Percentiles rank a stretch among this genome's conserved stretches.
phyloP scores from a whole-genome alignment of 2,797 vertebrate species.

The Petrocephalus sullivani region DNA sequence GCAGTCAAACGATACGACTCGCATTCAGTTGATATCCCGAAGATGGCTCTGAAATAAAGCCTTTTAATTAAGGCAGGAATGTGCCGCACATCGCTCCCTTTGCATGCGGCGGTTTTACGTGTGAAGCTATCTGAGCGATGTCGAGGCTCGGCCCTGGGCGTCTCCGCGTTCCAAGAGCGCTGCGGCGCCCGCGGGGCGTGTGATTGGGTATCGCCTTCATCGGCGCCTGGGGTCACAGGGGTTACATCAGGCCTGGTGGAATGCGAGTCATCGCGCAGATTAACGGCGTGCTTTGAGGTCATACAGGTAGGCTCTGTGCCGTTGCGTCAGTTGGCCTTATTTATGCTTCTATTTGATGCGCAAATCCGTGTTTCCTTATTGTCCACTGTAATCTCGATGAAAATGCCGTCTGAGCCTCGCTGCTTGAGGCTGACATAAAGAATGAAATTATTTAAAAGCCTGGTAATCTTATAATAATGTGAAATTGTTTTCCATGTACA shows the following conservation, averaged over 20 bases:
- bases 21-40: neutral
- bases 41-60: neutral
- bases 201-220: neutral
- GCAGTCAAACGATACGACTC: neutral
- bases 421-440: neutral
- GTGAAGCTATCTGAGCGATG: neutral
- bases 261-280: neutral
- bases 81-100: neutral
- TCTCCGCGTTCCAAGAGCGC: neutral
- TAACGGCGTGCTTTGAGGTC: neutral
- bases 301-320: neutral
- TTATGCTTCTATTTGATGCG: neutral
- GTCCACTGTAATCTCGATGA: neutral
- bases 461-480: neutral
- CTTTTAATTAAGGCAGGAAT: conserved; percentile 5
- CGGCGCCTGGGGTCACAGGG: neutral
- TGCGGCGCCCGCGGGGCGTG: neutral
- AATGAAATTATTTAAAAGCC: neutral
- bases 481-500: neutral
- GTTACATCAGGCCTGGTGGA: neutral
- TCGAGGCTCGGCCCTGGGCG: neutral
- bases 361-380: neutral
- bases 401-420: neutral
- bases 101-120: neutral
- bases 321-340: neutral